Conservation (phyloP, 2,113 vertebrate species). For the Pipra filicauda region DNA sequence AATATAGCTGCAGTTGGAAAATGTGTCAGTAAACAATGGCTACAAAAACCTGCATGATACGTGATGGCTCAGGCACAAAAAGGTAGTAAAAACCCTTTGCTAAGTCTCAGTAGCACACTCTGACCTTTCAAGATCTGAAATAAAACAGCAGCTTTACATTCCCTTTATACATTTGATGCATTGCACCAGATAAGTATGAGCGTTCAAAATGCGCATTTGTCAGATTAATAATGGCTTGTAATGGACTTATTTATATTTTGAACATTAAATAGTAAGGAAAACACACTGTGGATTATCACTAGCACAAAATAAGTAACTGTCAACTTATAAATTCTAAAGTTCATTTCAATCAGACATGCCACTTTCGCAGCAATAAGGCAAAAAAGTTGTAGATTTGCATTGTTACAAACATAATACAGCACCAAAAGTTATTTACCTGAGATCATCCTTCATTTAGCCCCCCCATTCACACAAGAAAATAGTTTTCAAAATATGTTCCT, state of each 20-base stretch:
- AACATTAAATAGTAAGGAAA: not conserved
- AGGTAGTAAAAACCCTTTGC: not conserved
- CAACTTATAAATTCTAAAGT: not conserved
- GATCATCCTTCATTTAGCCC: not conserved
- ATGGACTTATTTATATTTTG: not conserved
- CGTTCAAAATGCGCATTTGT: fast-evolving
- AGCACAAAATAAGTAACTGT: not conserved
- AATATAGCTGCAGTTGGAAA: not conserved
- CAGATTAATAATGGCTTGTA: not conserved
- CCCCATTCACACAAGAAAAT: not conserved
- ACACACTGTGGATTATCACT: not conserved
- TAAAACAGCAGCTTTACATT: not conserved
- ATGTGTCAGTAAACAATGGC: not conserved
- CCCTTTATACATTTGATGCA: not conserved
- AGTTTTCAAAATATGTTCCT: not conserved
- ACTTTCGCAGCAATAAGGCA: not conserved
- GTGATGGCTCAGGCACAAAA: not conserved
- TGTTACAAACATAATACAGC: not conserved
- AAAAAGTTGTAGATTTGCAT: not conserved
- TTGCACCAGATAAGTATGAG: not conserved
- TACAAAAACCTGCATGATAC: not conserved
- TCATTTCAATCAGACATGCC: not conserved
- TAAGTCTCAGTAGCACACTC: not conserved
- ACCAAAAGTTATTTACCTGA: not conserved
- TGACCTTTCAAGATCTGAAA: not conserved